Percentiles rank a stretch among this genome's conserved stretches.
Conservation (phyloP, 2,888 invertebrate genomes). For the Troides oblongomaculatus region DNA sequence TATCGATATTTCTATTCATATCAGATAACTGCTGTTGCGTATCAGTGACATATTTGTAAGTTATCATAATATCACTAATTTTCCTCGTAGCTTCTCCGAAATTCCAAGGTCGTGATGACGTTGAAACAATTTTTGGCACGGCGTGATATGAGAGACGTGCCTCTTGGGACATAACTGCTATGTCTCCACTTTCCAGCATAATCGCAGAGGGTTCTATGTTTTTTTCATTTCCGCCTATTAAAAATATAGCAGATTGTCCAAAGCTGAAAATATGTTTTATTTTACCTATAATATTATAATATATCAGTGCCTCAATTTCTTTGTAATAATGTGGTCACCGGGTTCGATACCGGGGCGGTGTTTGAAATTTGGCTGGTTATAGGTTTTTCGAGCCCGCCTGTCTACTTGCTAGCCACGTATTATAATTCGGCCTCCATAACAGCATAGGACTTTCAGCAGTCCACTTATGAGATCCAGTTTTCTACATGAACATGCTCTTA, state of each 20-base stretch:
- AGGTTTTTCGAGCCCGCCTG: too few species aligned
- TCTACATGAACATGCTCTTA: too few species aligned
- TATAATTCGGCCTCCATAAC: too few species aligned
- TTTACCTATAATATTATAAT: neutral
- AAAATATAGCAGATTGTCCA: slow-evolving; percentile 96
- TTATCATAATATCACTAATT: slow-evolving; percentile 27
- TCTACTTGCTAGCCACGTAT: too few species aligned
- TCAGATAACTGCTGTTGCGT: slow-evolving; percentile 38
- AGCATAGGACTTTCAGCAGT: too few species aligned
- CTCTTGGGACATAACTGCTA: slow-evolving; percentile 92
- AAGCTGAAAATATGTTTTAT: slow-evolving; percentile 84
- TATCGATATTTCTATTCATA: slow-evolving; percentile 48
- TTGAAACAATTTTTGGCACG: slow-evolving; percentile 90
- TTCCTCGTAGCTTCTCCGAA: slow-evolving; percentile 33
- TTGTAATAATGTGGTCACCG: too few species aligned
- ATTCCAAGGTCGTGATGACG: slow-evolving; percentile 74
- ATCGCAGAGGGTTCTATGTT: slow-evolving; percentile 85
- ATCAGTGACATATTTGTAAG: slow-evolving; percentile 49
- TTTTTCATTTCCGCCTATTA: slow-evolving; percentile 90
- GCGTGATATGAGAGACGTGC: slow-evolving; percentile 95
- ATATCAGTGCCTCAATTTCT: neutral
- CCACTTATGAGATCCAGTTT: too few species aligned
- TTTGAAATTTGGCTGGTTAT: too few species aligned
- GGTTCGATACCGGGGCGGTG: too few species aligned
- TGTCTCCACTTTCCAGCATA: slow-evolving; percentile 92